A percentile compares a stretch with the other conserved stretches of the same genome.
Evolutionary conservation across 35 echinoderm and acorn worm genomes (phyloP).

Genomic region (Anneissia japonica): DNA sequence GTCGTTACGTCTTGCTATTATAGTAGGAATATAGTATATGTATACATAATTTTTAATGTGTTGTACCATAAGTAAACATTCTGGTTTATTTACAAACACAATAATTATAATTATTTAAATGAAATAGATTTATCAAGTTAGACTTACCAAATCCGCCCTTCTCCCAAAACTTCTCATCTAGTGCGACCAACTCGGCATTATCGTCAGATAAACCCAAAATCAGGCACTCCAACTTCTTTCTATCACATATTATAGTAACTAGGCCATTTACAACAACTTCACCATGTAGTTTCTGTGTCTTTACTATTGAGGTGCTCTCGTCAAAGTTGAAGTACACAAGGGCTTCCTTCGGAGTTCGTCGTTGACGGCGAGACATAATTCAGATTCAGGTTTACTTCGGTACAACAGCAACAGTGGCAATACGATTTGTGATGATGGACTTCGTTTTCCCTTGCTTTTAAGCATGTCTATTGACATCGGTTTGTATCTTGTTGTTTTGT

Average conservation of each 20-base stretch:
- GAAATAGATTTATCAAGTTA: too few relatives aligned
- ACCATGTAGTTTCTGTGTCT: background rate
- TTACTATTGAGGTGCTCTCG: background rate
- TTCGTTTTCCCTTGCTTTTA: too few relatives aligned
- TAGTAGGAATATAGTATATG: too few relatives aligned
- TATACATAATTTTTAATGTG: too few relatives aligned
- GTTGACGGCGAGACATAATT: background rate
- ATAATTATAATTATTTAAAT: too few relatives aligned
- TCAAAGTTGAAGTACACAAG: background rate
- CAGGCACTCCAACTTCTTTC: background rate
- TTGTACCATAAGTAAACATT: too few relatives aligned
- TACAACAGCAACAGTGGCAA: background rate
- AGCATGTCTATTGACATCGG: too few relatives aligned
- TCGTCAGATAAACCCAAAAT: background rate
- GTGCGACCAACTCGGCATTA: background rate
- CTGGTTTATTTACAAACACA: too few relatives aligned
- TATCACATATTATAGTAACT: background rate
- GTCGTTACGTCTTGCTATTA: too few relatives aligned
- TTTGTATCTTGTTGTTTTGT: too few relatives aligned
- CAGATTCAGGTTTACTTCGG: background rate
- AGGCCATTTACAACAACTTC: background rate
- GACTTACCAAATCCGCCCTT: too few relatives aligned
- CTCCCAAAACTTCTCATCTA: background rate
- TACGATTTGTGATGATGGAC: too few relatives aligned
- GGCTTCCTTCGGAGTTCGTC: background rate